Evolutionary conservation across 1,140 invertebrate species (phyloP).

Genomic region (Chironomus tepperi): DNA sequence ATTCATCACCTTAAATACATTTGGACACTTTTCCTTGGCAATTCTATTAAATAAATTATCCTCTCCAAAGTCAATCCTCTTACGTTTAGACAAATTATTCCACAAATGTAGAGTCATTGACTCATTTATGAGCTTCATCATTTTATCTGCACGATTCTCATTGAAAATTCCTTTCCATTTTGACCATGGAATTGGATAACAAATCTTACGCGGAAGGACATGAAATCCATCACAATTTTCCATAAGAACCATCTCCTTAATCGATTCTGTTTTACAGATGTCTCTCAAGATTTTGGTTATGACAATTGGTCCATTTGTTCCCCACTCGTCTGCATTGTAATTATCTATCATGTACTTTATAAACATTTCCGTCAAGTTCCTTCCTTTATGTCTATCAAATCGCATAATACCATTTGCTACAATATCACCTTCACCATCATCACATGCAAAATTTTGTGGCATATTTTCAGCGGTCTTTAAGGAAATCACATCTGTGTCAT

Average conservation of each 20-base stretch:
- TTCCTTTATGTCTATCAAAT: background rate
- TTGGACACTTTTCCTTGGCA: background rate
- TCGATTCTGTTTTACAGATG: background rate
- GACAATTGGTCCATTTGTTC: background rate
- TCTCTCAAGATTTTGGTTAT: background rate
- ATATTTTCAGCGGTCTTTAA: background rate
- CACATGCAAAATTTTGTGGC: background rate
- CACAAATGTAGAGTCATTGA: background rate
- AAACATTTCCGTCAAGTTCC: background rate
- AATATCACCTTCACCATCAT: background rate
- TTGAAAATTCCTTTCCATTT: background rate
- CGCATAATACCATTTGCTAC: background rate
- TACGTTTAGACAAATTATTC: conserved; percentile 3
- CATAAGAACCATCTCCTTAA: background rate
- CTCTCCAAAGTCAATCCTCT: background rate
- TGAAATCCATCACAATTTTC: conserved; percentile 17
- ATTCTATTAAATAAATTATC: background rate
- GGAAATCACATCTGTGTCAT: background rate
- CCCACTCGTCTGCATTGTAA: background rate
- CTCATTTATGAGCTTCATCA: background rate
- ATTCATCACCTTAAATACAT: background rate
- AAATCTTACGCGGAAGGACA: background rate
- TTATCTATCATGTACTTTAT: background rate
- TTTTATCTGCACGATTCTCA: background rate
- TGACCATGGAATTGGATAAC: background rate